Evolutionary conservation across 2,797 vertebrate species (phyloP).

Genomic region (Mycteria americana): DNA sequence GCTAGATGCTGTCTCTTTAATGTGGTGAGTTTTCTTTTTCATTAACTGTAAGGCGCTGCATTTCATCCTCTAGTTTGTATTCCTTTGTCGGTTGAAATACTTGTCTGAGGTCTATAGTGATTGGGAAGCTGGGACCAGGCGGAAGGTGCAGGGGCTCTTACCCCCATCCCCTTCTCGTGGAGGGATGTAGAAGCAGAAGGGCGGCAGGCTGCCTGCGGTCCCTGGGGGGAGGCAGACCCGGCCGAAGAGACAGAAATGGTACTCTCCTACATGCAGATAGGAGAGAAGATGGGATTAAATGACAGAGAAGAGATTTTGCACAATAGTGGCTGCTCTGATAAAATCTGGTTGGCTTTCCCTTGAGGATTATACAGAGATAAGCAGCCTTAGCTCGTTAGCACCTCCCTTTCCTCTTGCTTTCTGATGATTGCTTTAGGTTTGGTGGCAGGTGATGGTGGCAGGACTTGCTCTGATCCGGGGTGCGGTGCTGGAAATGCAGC

Average conservation of each 20-base stretch:
- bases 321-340: conserved; percentile 35
- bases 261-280: not conserved
- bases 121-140: not conserved
- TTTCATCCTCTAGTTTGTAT: not conserved
- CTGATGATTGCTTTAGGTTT: conserved; percentile 25
- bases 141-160: not conserved
- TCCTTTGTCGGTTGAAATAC: not conserved
- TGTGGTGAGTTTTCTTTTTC: not conserved
- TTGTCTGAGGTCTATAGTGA: not conserved
- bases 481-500: not conserved
- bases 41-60: not conserved
- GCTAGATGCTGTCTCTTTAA: not conserved
- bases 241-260: not conserved
- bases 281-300: conserved; percentile 22
- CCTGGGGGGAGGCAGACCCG: not conserved
- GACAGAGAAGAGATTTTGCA: not conserved
- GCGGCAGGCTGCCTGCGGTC: not conserved
- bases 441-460: conserved; percentile 14
- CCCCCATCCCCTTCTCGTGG: rapidly evolving
- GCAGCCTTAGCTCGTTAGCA: conserved; percentile 59
- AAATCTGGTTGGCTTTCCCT: conserved; percentile 45
- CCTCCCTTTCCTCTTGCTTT: conserved; percentile 31
- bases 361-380: conserved; percentile 48
- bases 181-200: not conserved
- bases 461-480: not conserved